A percentile compares a stretch with the other conserved stretches of the same genome.
phyloP scores from a whole-genome alignment of 2,113 vertebrate species.

The Syngnathus typhle region DNA sequence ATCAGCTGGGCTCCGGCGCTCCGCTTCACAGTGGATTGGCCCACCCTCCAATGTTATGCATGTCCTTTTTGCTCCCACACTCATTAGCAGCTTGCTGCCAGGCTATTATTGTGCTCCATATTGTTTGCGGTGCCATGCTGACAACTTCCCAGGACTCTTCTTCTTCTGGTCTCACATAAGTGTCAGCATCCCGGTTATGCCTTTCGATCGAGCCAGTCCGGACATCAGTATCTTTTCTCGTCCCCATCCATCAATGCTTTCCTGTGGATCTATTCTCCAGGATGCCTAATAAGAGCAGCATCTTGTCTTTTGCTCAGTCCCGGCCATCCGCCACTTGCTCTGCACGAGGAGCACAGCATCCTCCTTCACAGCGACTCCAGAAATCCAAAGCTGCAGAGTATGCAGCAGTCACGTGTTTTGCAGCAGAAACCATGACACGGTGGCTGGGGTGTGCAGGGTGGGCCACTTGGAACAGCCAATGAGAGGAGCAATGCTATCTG shows the following conservation, averaged over 20 bases:
- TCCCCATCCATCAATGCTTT: constrained; percentile 20
- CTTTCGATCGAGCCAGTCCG: neutral
- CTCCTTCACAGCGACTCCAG: constrained; percentile 65
- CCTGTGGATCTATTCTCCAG: constrained; percentile 12
- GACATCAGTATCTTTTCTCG: constrained; percentile 4
- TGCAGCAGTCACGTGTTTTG: constrained; percentile 68
- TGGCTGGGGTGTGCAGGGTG: constrained; percentile 62
- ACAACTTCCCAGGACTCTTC: neutral
- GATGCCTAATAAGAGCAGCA: neutral
- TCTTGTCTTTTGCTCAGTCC: constrained; percentile 14
- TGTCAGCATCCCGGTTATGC: constrained; percentile 1
- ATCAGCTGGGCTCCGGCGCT: constrained; percentile 1
- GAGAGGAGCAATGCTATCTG: constrained; percentile 55
- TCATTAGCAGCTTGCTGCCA: constrained; percentile 30
- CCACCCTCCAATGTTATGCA: constrained; percentile 17
- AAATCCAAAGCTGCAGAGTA: constrained; percentile 26
- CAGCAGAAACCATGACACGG: constrained; percentile 65
- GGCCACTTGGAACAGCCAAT: constrained; percentile 70
- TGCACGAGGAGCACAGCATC: constrained; percentile 39
- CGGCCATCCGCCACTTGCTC: neutral
- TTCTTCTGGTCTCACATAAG: neutral
- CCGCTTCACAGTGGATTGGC: constrained; percentile 10
- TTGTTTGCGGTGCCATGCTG: constrained; percentile 29
- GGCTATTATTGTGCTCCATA: constrained; percentile 14
- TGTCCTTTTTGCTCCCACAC: constrained; percentile 28